Percentiles rank a stretch among this genome's conserved stretches.
Evolutionary conservation across 2,113 vertebrate species (phyloP).

Genomic region (Ceuthmochares aereus): DNA sequence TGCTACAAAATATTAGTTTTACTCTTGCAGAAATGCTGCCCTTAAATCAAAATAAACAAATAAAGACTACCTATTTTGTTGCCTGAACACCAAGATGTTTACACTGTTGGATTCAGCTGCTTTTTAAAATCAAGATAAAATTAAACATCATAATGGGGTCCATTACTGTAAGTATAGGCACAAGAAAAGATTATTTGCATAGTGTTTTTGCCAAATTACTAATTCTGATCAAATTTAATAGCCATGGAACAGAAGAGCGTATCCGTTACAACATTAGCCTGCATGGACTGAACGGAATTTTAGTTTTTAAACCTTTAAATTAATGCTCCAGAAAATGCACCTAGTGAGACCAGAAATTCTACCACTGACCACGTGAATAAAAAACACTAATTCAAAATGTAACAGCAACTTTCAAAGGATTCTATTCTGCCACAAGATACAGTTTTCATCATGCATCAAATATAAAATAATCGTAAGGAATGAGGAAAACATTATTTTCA

Average conservation of each 20-base stretch:
- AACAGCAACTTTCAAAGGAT: not conserved
- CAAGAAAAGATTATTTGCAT: not conserved
- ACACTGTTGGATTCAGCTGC: not conserved
- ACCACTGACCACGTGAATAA: not conserved
- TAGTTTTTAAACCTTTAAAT: not conserved
- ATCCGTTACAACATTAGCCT: not conserved
- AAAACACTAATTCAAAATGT: not conserved
- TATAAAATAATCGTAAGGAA: not conserved
- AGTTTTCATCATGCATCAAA: not conserved
- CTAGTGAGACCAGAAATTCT: not conserved
- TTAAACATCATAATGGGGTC: not conserved
- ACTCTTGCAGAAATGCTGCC: not conserved
- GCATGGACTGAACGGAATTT: not conserved
- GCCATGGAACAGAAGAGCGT: not conserved
- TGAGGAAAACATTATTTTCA: not conserved
- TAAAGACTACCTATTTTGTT: not conserved
- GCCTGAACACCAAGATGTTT: not conserved
- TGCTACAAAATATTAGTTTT: not conserved
- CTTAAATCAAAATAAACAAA: not conserved
- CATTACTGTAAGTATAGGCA: not conserved
- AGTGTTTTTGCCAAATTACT: not conserved
- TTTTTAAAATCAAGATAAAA: not conserved
- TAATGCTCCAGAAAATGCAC: not conserved
- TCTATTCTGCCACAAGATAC: not conserved
- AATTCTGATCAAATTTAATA: not conserved